Evolutionary conservation across 2,888 invertebrate species (phyloP), one percentile per base, ranked within the genome.

Genomic region (Diogma glabrata): DNA sequence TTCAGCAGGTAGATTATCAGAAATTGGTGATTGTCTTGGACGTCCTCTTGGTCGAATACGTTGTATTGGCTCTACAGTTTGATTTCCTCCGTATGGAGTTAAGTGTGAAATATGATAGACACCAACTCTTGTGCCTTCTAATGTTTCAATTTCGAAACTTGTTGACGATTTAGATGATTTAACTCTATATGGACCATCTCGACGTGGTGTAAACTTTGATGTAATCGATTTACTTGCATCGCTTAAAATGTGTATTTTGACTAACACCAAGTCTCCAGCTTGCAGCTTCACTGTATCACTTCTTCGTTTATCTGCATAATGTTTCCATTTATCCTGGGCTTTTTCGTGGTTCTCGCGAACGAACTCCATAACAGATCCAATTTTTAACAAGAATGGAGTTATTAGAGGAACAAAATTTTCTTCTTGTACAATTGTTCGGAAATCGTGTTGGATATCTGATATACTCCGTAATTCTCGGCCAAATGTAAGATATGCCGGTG

Each of bases 391-490:
- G 19, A 12, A 28, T n/a, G 53, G 54, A 2, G 56, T 56, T 7
- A 57, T 57, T 49, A 53, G 46, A 3, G 56, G 52, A 1, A 59
- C 24, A 28, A 58, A 55, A 43, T 53, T 57, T 52, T 66, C 64
- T 3, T 51, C 49, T 8, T 57, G 30, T 1, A 62, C 47, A 14
- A 65, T 57, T 1, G 53, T 14, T 47, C 57, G 52, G 4, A 63
- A 43, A 50, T 65, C 63, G 33, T 57, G 55, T 6, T 54, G 30
- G 6, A 60, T 58, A 26, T 67, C 67, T 52, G 60, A 59, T 1
- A 59, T 47, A 1, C 62, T 61, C n/a, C 67, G 53, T 1, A 67
- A 40, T 53, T 69, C 64, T 48, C 66, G 51, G 0, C 61, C 67
- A 47, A 63, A 64, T 17, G 62, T 67, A 12, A 28, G n/a, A n/a